Evolutionary conservation across 1,140 invertebrate genomes (phyloP).

Genomic region (Eulimnadia texana): DNA sequence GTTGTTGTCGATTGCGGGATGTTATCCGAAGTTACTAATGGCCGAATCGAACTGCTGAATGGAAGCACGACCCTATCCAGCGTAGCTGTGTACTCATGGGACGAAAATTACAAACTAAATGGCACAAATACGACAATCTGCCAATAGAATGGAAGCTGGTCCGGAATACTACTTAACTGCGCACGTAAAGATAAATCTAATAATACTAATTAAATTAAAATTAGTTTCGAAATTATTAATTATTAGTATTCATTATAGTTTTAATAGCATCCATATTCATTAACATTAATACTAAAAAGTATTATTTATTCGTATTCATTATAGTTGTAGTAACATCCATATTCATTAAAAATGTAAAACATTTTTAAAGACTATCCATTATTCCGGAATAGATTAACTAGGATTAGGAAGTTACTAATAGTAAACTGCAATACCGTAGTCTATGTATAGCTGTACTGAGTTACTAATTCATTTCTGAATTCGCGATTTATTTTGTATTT

Average conservation of each 20-base stretch:
- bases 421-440: too few relatives aligned
- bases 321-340: too few relatives aligned
- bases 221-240: too few relatives aligned
- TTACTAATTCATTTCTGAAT: too few relatives aligned
- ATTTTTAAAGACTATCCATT: too few relatives aligned
- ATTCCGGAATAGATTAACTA: too few relatives aligned
- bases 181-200: too few relatives aligned
- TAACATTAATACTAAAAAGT: conserved; percentile 15
- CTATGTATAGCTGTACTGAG: too few relatives aligned
- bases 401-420: too few relatives aligned
- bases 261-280: neutral
- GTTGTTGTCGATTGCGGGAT: conserved; percentile 76
- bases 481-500: conserved; percentile 15
- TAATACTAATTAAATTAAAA: too few relatives aligned
- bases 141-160: conserved; percentile 72
- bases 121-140: conserved; percentile 50
- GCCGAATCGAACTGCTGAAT: conserved; percentile 51
- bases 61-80: conserved; percentile 54
- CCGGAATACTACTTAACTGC: conserved; percentile 62
- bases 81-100: conserved; percentile 58
- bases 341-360: too few relatives aligned
- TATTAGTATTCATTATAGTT: neutral
- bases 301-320: too few relatives aligned
- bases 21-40: conserved; percentile 59
- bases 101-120: conserved; percentile 66